These are phyloP conservation scores for Syngnathus acus DNA, from an alignment of 2,797 vertebrate species.

Conservation along the genomic window DNA sequence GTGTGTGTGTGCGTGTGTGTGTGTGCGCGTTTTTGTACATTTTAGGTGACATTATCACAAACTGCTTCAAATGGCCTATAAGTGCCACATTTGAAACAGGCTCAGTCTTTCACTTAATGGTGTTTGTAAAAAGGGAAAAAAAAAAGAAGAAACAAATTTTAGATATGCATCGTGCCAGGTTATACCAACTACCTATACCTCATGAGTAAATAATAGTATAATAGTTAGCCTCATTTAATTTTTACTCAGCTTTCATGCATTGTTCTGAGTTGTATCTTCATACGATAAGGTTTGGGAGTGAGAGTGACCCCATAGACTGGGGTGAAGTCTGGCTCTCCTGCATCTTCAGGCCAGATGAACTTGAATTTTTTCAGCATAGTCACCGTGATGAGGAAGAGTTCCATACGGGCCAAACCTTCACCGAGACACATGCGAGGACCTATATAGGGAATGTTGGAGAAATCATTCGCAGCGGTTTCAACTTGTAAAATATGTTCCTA, in stretches of 20 bases:
- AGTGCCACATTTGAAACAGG: neutral
- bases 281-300: conserved; percentile 50
- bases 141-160: no score
- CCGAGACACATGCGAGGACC: conserved; percentile 66
- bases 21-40: no score
- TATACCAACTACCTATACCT: neutral
- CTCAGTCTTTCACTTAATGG: neutral
- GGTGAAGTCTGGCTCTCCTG: conserved; percentile 57
- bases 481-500: neutral
- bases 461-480: neutral
- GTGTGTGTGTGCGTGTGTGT: no score
- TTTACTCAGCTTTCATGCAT: neutral
- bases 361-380: conserved; percentile 60
- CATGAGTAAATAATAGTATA: neutral
- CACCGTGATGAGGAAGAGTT: conserved; percentile 64
- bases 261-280: conserved; percentile 45
- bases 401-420: conserved; percentile 68
- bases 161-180: neutral
- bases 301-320: conserved; percentile 49
- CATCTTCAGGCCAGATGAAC: conserved; percentile 63
- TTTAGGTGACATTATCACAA: no score
- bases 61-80: no score
- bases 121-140: neutral
- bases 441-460: conserved; percentile 10
- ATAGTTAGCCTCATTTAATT: neutral